A percentile compares a stretch with the other conserved stretches of the same genome.
Conservation (phyloP, 2,797 vertebrate species). For the Psittacula echo region DNA sequence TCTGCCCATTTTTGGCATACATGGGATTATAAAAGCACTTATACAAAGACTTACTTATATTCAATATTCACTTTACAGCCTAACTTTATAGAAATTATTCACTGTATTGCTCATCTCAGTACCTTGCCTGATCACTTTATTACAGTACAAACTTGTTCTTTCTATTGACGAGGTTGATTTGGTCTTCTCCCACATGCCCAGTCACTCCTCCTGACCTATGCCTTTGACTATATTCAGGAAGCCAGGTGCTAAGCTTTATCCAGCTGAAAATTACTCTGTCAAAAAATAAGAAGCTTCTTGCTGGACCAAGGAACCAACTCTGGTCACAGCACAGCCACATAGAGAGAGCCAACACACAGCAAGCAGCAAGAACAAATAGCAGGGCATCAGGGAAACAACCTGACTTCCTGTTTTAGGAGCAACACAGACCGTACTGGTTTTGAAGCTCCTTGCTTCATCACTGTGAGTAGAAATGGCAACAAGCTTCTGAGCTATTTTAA, state of each 20-base stretch:
- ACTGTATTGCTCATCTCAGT: neutral
- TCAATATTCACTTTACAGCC: neutral
- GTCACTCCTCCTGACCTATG: neutral
- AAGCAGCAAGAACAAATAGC: neutral
- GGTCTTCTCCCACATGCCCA: neutral
- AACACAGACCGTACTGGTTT: neutral
- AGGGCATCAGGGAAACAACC: neutral
- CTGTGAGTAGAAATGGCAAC: neutral
- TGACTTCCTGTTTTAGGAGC: neutral
- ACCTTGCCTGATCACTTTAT: neutral
- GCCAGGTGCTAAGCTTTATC: neutral
- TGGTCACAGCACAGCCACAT: neutral
- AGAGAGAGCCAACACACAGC: neutral
- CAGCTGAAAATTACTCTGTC: neutral
- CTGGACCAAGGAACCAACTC: neutral
- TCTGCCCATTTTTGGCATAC: neutral
- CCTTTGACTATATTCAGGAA: neutral
- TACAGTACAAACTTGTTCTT: neutral
- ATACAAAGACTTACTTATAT: neutral
- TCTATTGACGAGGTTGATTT: neutral
- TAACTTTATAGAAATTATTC: neutral
- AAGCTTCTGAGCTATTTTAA: neutral
- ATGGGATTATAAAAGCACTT: neutral
- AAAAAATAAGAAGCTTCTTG: neutral
- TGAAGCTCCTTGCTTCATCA: neutral